Base-by-base conservation (phyloP, 2,797 vertebrate species). In the Sternarchorhynchus goeldii region DNA sequence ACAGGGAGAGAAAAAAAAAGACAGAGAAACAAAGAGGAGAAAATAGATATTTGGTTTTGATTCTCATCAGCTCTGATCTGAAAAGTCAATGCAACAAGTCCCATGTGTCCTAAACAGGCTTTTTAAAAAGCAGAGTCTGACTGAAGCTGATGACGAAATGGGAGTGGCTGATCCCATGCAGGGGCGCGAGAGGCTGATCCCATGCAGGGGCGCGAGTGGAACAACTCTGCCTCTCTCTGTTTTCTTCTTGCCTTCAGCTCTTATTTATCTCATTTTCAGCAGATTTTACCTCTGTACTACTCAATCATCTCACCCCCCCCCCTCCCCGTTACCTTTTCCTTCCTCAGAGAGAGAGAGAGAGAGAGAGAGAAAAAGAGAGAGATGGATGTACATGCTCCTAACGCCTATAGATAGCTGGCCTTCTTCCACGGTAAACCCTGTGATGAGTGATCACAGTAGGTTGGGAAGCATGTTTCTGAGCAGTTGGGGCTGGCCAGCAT, bases 281-380 rank as follows among this genome's bases (percentile, higher is more conserved):
- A 53, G 36, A 73, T 77, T 65, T 21, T 75, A 64, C 70, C 29
- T 76, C 77, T 80, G 69, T 10, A 73, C 62, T 83, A 77, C 82
- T 87, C 88, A 78, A 87, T 86, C 84, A 80, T 75, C 86, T 86
- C 87, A 86, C 85, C 87, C 87, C 85, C 83, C 79, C 71, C 45
- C 83, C 83, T 81, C 74, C 76, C 83, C 85, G 80, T 73, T 70
- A 73, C 65, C 59, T 64, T 68, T 82, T 79, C n/a, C 34, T 81
- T 75, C 55, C 71, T 73, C 66, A 59, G 73, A 77, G 53, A 73
- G 10, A 56, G n/a, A 34, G 60, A 56, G 36, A 29, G 72, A 78
- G 78, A 75, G 45, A 65, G 58, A 29, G 58, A 50, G 68, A 85
- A 78, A 45, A 7, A 45, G 41, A 7, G 36, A 39, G 45, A 60